These are phyloP conservation scores for Nycticorax nycticorax DNA, from an alignment of 2,113 vertebrate species.

Conservation along the genomic window DNA sequence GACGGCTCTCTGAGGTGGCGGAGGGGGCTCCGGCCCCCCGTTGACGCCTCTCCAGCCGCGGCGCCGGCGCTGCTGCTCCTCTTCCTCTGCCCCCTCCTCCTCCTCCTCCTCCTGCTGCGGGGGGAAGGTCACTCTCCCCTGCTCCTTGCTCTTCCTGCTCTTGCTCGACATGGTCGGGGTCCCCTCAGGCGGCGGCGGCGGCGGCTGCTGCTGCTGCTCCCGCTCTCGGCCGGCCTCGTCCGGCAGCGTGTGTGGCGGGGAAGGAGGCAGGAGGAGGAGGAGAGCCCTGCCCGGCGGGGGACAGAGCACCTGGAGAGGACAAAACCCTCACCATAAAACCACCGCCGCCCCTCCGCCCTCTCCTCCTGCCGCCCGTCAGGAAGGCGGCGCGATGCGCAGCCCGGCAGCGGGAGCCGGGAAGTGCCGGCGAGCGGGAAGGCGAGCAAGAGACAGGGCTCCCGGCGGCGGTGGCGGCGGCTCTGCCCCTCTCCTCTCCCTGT, in stretches of 20 bases:
- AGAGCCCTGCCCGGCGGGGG: not conserved
- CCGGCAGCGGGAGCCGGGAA: not conserved
- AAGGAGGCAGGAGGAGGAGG: not conserved
- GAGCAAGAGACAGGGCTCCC: not conserved
- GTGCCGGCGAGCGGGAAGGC: not conserved
- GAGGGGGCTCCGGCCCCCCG: conserved; percentile 70
- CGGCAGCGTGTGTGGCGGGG: not conserved
- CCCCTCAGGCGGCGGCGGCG: not conserved
- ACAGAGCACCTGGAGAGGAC: not conserved
- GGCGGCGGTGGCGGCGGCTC: not conserved
- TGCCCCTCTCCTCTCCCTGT: conserved; percentile 31
- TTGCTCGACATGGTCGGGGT: conserved; percentile 70
- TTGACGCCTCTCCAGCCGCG: conserved; percentile 77
- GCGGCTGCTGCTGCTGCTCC: not conserved
- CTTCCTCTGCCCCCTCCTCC: conserved; percentile 55
- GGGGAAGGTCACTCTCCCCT: conserved; percentile 75
- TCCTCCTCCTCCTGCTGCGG: conserved; percentile 46
- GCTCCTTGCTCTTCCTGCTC: conserved; percentile 70
- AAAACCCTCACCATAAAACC: not conserved
- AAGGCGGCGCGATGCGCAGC: not conserved
- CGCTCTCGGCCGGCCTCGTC: not conserved
- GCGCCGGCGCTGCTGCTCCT: conserved; percentile 63
- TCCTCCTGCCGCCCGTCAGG: not conserved
- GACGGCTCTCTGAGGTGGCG: conserved; percentile 6
- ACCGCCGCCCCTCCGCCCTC: not conserved